These are phyloP conservation scores for Lordiphosa fenestrarum DNA, from an alignment of 2,888 invertebrate genomes.

Conservation along the genomic window DNA sequence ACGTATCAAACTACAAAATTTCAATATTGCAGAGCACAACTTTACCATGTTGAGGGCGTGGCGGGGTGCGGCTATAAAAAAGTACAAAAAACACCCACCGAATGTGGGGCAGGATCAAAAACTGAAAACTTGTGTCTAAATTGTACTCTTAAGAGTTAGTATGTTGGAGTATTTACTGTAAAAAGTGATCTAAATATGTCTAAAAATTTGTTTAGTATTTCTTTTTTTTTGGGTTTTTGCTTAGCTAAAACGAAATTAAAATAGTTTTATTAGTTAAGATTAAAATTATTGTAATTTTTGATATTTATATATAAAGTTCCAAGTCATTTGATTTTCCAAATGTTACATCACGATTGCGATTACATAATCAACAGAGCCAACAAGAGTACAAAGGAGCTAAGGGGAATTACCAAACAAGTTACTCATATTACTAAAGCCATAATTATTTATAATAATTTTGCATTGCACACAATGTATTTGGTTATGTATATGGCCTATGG, in stretches of 20 bases:
- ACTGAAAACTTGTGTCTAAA: constrained; percentile 21
- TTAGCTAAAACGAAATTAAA: constrained; percentile 51
- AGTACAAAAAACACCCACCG: constrained; percentile 31
- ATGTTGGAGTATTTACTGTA: constrained; percentile 11
- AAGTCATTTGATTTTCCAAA: constrained; percentile 21
- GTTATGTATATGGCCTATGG: constrained; percentile 33
- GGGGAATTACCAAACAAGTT: constrained; percentile 22
- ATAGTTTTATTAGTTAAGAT: constrained; percentile 31
- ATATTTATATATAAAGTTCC: constrained; percentile 25
- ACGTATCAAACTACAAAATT: constrained; percentile 25
- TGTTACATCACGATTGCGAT: constrained; percentile 39
- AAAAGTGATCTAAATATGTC: constrained; percentile 21
- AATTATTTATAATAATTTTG: constrained; percentile 58
- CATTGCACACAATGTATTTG: constrained; percentile 32
- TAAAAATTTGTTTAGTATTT: constrained; percentile 22
- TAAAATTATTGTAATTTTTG: constrained; percentile 23
- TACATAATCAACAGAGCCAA: constrained; percentile 51
- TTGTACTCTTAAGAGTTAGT: constrained; percentile 5
- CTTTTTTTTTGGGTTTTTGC: constrained; percentile 28
- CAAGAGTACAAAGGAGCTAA: constrained; percentile 51
- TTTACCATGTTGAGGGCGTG: constrained; percentile 30
- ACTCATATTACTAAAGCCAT: constrained; percentile 52
- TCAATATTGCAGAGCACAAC: constrained; percentile 18
- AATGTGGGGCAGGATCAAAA: constrained; percentile 19
- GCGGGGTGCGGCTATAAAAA: constrained; percentile 40